A percentile compares a stretch with the other conserved stretches of the same genome.
These are phyloP conservation scores for Sinocyclocheilus anophthalmus DNA, from an alignment of 2,113 vertebrate genomes.

Conservation along the genomic window DNA sequence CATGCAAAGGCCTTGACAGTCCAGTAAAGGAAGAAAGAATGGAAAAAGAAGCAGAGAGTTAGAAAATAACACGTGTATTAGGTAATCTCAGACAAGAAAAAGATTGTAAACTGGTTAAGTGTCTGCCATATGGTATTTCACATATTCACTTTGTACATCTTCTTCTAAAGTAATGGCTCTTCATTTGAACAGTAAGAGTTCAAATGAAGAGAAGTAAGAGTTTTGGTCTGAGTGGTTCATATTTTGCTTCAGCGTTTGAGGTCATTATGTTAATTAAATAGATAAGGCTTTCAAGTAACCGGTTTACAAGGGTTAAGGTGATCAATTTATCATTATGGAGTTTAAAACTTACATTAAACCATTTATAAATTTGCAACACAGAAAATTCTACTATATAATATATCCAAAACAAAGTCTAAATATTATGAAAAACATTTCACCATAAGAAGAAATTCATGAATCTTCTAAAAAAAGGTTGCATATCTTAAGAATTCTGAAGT, in stretches of 20 bases:
- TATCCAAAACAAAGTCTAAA: background rate
- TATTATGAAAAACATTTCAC: slow-evolving; percentile 7
- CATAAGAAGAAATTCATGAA: background rate
- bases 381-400: background rate
- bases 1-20: slow-evolving; percentile 94
- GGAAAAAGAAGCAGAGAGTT: slow-evolving; percentile 9
- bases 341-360: slow-evolving; percentile 3
- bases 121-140: slow-evolving; percentile 18
- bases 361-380: slow-evolving; percentile 47
- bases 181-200: background rate
- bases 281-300: slow-evolving; percentile 31
- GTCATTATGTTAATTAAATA: background rate
- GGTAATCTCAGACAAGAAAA: background rate
- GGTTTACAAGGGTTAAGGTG: slow-evolving; percentile 26
- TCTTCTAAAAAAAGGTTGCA: background rate
- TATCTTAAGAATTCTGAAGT: background rate
- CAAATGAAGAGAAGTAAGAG: background rate
- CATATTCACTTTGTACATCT: background rate
- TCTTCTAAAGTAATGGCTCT: background rate
- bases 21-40: slow-evolving; percentile 41
- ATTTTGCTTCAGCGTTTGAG: background rate
- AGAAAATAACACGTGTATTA: background rate
- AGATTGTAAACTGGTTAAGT: slow-evolving; percentile 36
- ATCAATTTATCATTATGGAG: background rate
- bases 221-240: background rate